These are phyloP conservation scores for Sternarchorhynchus goeldii DNA, from an alignment of 2,797 vertebrate genomes.

Conservation along the genomic window DNA sequence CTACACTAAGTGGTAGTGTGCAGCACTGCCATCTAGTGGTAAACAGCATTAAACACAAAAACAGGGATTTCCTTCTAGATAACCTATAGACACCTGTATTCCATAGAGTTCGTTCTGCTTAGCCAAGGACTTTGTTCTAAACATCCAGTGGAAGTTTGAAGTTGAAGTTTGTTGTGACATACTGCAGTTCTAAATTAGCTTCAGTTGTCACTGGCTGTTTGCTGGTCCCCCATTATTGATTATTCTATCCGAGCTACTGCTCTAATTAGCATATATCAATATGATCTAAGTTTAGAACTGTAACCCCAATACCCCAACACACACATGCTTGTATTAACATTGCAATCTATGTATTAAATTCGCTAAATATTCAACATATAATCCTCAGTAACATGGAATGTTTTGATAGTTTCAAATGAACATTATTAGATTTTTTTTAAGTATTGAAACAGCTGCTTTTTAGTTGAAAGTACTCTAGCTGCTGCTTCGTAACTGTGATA, in stretches of 20 bases:
- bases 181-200: conserved; percentile 12
- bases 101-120: neutral
- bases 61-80: neutral
- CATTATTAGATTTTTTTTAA: too few relatives aligned
- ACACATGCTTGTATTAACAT: neutral
- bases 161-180: conserved; percentile 3
- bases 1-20: too few relatives aligned
- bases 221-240: neutral
- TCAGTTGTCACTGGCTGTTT: neutral
- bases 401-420: too few relatives aligned
- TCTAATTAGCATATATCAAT: conserved; percentile 41
- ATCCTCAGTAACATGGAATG: too few relatives aligned
- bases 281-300: conserved; percentile 26
- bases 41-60: neutral
- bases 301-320: neutral
- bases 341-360: neutral
- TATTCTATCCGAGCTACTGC: conserved; percentile 25
- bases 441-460: too few relatives aligned
- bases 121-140: neutral
- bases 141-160: neutral
- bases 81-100: neutral
- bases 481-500: too few relatives aligned
- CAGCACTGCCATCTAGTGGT: conserved; percentile 30
- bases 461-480: too few relatives aligned
- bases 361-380: neutral